These are phyloP conservation scores for Aspiorhynchus laticeps DNA, from an alignment of 2,113 vertebrate genomes.

Conservation along the genomic window DNA sequence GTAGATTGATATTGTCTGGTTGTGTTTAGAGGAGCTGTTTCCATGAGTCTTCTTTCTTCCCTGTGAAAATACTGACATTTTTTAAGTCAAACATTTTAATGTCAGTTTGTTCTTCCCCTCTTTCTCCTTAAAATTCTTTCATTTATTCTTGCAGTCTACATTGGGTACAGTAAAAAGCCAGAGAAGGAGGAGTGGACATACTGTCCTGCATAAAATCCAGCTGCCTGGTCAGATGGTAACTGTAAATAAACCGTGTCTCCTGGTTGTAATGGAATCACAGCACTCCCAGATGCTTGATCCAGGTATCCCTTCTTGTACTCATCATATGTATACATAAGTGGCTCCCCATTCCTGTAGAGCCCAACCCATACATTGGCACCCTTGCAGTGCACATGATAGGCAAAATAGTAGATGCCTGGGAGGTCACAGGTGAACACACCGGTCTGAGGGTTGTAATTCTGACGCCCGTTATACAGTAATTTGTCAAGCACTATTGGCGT, in stretches of 20 bases:
- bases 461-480: slow-evolving; percentile 91
- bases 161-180: slow-evolving; percentile 58
- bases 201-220: slow-evolving; percentile 94
- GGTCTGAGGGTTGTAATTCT: slow-evolving; percentile 93
- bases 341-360: slow-evolving; percentile 93
- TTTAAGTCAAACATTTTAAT: slow-evolving; percentile 30
- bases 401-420: slow-evolving; percentile 95
- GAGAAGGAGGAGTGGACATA: slow-evolving; percentile 92
- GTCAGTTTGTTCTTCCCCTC: slow-evolving; percentile 1
- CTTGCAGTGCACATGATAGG: slow-evolving; percentile 96
- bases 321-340: slow-evolving; percentile 96
- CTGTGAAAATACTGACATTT: slow-evolving; percentile 17
- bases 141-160: slow-evolving; percentile 40
- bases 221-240: slow-evolving; percentile 94
- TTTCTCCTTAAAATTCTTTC: background rate
- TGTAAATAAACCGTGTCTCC: slow-evolving; percentile 92
- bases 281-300: slow-evolving; percentile 96
- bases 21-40: slow-evolving; percentile 12
- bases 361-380: slow-evolving; percentile 95
- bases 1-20: slow-evolving; percentile 7
- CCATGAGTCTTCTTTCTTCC: slow-evolving; percentile 26
- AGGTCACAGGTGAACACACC: slow-evolving; percentile 94
- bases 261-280: slow-evolving; percentile 84
- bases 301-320: slow-evolving; percentile 95
- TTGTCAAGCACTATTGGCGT: slow-evolving; percentile 94